These are phyloP conservation scores for Lymantria dispar DNA, from an alignment of 2,888 invertebrate genomes.

Conservation along the genomic window DNA sequence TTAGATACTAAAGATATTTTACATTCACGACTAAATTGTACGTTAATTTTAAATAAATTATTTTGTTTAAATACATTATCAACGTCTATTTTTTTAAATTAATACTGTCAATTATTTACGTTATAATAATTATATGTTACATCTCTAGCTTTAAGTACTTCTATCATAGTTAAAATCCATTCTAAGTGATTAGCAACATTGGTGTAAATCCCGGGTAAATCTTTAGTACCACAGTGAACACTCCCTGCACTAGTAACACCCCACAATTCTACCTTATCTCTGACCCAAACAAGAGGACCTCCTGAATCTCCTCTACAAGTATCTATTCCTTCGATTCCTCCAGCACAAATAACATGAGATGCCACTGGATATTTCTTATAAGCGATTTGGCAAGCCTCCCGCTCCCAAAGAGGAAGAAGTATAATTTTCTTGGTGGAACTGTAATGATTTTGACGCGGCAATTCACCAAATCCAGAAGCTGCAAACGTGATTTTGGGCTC, in stretches of 20 bases:
- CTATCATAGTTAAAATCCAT: slow-evolving; percentile 42
- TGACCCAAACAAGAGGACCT: slow-evolving; percentile 48
- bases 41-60: no score
- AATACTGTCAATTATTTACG: neutral
- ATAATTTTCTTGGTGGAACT: slow-evolving; percentile 50
- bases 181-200: slow-evolving; percentile 45
- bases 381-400: slow-evolving; percentile 29
- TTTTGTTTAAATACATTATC: no score
- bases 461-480: slow-evolving; percentile 54
- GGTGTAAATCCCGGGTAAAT: slow-evolving; percentile 54
- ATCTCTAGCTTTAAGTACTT: slow-evolving; percentile 4
- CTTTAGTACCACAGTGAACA: slow-evolving; percentile 43
- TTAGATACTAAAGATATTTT: no score
- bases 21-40: no score
- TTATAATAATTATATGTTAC: neutral
- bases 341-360: slow-evolving; percentile 50
- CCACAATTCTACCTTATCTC: slow-evolving; percentile 39
- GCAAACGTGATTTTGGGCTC: slow-evolving; percentile 28
- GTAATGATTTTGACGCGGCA: slow-evolving; percentile 31
- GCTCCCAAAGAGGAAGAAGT: slow-evolving; percentile 41
- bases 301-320: slow-evolving; percentile 62
- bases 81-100: no score
- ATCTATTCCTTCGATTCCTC: slow-evolving; percentile 47
- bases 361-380: slow-evolving; percentile 38
- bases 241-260: slow-evolving; percentile 54